A percentile compares a stretch with the other conserved stretches of the same genome.
Conservation (phyloP, 2,113 vertebrate species). For the Cryptoleucopteryx plumbea region DNA sequence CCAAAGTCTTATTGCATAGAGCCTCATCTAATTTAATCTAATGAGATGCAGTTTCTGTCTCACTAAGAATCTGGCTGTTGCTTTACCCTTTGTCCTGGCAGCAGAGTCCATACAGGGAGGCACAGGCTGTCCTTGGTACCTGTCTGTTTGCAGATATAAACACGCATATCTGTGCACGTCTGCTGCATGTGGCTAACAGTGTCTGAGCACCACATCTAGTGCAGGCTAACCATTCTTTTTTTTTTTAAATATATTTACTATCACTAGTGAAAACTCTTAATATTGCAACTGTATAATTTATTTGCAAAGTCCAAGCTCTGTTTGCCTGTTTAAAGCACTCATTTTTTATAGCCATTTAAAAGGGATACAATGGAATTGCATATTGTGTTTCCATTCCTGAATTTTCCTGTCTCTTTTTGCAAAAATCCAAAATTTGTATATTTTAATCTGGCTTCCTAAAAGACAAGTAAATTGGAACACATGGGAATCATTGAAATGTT, state of each 20-base stretch:
- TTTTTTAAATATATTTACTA: not conserved
- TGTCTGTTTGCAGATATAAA: not conserved
- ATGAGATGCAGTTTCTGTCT: not conserved
- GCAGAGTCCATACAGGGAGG: not conserved
- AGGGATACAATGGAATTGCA: not conserved
- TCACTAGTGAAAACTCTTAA: not conserved
- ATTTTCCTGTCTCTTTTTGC: not conserved
- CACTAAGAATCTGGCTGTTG: not conserved
- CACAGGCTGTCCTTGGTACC: not conserved
- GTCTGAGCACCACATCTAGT: not conserved
- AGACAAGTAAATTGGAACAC: not conserved
- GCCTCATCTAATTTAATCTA: not conserved
- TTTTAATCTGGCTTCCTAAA: not conserved
- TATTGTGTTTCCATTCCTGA: not conserved
- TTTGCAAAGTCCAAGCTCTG: not conserved
- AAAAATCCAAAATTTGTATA: not conserved
- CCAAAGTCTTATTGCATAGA: not conserved
- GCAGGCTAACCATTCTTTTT: not conserved
- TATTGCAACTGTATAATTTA: not conserved
- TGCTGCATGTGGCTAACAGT: not conserved
- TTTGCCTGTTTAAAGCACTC: not conserved
- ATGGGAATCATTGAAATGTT: not conserved
- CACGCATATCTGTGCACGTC: rapidly evolving
- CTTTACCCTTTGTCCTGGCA: not conserved
- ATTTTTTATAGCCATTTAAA: not conserved